Base-by-base conservation (phyloP, 1,140 invertebrate species). In the Uloborus diversus region DNA sequence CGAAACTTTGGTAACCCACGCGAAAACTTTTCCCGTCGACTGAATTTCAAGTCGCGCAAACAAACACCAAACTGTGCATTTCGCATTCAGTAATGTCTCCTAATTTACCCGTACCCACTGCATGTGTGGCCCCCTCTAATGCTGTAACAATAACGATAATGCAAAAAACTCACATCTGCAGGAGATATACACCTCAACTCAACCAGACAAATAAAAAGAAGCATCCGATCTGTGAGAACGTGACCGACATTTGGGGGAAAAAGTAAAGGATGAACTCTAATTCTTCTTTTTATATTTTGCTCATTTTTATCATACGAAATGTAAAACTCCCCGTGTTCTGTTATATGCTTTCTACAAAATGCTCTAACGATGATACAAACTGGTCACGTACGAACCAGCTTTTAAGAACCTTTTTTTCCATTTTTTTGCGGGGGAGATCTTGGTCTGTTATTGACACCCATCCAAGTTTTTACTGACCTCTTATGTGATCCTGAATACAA, bases 381-480 rank as follows among this genome's bases (percentile, higher is more conserved):
- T 64, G n/a, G 71, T 75, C 71, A 75, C 71, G 71, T 75, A 64
- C 59, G 17, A 64, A 62, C 37, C 64, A 53, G 57, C 71, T 75
- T 75, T 75, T 75, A 75, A 75, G 71, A 53, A 75, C 71, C 51
- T 64, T 51, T 42, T 20, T 75, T 35, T 62, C 59, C 64, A 11
- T 33, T 42, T n/a, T 5, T 56, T 56, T 56, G 28, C 17, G 30
- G 13, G 25, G 35, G 57, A n/a, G n/a, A 7, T 30, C 59, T 64
- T 14, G 71, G 57, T 51, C 71, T 20, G 35, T 75, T 75, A 75
- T 75, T 75, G 71, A 75, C 71, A 75, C 59, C 28, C 71, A 75
- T 75, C 71, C 71, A 75, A 64, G 71, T 75, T 75, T 68, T 75
- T 75, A 75, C 71, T 75, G 71, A 75, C 71, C 71, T 64, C 71